Percentiles rank a stretch among this genome's conserved stretches.
These are phyloP conservation scores for Diadegma fenestrale DNA, from an alignment of 2,888 invertebrate species.

Conservation along the genomic window DNA sequence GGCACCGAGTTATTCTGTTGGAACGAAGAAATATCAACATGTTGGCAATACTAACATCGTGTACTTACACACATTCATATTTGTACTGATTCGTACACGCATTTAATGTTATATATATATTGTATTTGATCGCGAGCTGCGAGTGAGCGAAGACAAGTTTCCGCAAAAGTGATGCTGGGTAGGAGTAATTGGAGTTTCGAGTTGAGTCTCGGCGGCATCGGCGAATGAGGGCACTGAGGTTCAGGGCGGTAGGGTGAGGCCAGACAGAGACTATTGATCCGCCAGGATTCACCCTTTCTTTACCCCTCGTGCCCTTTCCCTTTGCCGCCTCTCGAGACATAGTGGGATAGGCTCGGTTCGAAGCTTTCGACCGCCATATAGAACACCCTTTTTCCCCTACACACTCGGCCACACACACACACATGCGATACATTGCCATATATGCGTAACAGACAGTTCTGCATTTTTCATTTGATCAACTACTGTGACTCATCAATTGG, in stretches of 20 bases:
- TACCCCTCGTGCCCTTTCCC: slow-evolving; percentile 32
- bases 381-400: slow-evolving; percentile 12
- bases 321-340: slow-evolving; percentile 70
- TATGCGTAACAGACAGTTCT: not conserved
- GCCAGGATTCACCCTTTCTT: slow-evolving; percentile 79
- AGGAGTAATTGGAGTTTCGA: slow-evolving; percentile 74
- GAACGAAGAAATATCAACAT: slow-evolving; percentile 17
- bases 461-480: slow-evolving; percentile 13
- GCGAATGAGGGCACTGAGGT: slow-evolving; percentile 83
- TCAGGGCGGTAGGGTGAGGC: slow-evolving; percentile 82
- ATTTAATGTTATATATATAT: not conserved
- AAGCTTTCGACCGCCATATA: slow-evolving; percentile 74
- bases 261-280: slow-evolving; percentile 84
- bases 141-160: slow-evolving; percentile 26
- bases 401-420: not conserved
- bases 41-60: not conserved
- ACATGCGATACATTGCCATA: not conserved
- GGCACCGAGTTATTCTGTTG: slow-evolving; percentile 4
- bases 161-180: slow-evolving; percentile 46
- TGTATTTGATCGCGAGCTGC: slow-evolving; percentile 31
- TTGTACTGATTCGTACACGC: not conserved
- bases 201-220: slow-evolving; percentile 75
- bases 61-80: not conserved
- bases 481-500: slow-evolving; percentile 11
- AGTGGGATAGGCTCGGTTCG: slow-evolving; percentile 83